Evolutionary conservation across 2,113 vertebrate species (phyloP).

Genomic region (Thomomys bottae): DNA sequence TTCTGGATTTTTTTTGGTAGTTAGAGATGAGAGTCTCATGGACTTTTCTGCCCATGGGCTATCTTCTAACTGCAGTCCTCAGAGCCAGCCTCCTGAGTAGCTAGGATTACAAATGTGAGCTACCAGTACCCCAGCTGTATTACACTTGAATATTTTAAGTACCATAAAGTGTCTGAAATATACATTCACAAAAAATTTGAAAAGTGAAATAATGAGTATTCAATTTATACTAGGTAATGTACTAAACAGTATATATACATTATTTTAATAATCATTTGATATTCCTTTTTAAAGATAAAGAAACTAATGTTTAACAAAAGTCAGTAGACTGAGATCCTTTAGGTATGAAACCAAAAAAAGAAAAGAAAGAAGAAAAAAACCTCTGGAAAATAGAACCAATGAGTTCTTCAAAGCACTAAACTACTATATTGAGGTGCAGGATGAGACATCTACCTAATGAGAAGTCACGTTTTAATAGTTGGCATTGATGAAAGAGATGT

Average conservation of each 20-base stretch:
- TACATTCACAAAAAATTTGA: not conserved
- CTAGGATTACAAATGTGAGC: too few relatives aligned
- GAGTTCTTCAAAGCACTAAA: not conserved
- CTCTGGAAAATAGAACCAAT: not conserved
- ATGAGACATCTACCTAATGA: too few relatives aligned
- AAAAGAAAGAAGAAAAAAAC: too few relatives aligned
- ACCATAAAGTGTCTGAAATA: slow-evolving; percentile 22
- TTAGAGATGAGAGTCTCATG: not conserved
- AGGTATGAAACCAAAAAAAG: not conserved
- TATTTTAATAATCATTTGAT: not conserved
- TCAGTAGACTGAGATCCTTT: not conserved
- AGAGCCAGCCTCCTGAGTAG: too few relatives aligned
- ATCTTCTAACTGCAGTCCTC: too few relatives aligned
- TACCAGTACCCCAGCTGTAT: too few relatives aligned
- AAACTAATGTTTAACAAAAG: slow-evolving; percentile 11
- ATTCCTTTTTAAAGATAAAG: slow-evolving; percentile 1
- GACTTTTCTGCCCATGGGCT: too few relatives aligned
- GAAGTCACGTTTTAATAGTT: not conserved
- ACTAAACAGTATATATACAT: not conserved
- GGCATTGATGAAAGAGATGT: not conserved
- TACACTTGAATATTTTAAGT: not conserved
- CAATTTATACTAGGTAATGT: not conserved
- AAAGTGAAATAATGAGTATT: not conserved
- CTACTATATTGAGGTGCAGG: not conserved
- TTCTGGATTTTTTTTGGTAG: not conserved